These are phyloP conservation scores for Aleiodes testaceus DNA, from an alignment of 2,888 invertebrate genomes.

Conservation along the genomic window DNA sequence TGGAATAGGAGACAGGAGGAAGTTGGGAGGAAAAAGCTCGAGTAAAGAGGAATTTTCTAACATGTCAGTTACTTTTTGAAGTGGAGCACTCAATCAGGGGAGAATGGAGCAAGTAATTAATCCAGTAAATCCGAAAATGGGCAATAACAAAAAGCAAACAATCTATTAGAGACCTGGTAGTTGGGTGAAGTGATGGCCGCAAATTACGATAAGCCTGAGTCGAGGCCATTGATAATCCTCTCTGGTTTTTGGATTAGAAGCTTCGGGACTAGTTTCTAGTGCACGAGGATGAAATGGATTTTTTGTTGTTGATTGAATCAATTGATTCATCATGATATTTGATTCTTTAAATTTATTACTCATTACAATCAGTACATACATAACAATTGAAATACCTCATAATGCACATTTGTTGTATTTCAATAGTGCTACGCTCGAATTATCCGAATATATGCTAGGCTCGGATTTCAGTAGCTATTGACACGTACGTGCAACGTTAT, in stretches of 20 bases:
- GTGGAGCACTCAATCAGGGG: not conserved
- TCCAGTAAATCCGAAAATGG: conserved; percentile 13
- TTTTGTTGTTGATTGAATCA: no score
- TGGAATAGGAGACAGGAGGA: not conserved
- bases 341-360: not conserved
- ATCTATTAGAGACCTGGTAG: not conserved
- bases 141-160: conserved; percentile 5
- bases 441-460: conserved; percentile 27
- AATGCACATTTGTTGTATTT: conserved; percentile 54
- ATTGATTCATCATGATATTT: not conserved
- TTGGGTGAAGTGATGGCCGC: conserved; percentile 20
- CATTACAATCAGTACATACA: conserved; percentile 1
- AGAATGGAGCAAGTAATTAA: not conserved
- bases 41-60: not conserved
- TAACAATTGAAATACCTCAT: conserved; percentile 38
- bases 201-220: conserved; percentile 28
- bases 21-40: not conserved
- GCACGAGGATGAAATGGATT: not conserved
- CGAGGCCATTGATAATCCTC: conserved; percentile 10
- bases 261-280: conserved; percentile 2
- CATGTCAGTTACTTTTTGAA: not conserved
- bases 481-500: conserved; percentile 23
- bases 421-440: conserved; percentile 42
- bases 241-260: conserved; percentile 10
- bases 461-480: conserved; percentile 47